Conservation (phyloP, 1,140 invertebrate genomes). For the Babylonia areolata region DNA sequence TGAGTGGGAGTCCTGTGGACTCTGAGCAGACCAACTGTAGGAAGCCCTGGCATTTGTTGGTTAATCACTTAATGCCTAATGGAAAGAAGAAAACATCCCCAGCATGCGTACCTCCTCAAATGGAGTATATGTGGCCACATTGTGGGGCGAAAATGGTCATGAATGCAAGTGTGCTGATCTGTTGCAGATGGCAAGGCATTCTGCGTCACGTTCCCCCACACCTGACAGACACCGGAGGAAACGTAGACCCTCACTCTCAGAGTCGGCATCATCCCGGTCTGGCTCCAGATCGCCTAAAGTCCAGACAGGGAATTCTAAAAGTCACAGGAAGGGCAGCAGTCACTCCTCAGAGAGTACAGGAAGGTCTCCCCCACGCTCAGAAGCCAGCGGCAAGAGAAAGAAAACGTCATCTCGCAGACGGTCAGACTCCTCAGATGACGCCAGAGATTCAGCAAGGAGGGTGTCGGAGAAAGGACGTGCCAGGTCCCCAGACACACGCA, state of each 20-base stretch:
- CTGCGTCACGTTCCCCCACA: conserved; percentile 1
- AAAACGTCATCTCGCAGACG: neutral
- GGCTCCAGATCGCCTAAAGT: neutral
- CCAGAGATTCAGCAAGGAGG: neutral
- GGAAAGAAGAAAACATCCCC: too few species aligned
- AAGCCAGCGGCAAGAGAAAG: neutral
- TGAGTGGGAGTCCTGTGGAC: too few species aligned
- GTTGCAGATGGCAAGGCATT: conserved; percentile 14
- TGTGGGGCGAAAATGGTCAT: too few species aligned
- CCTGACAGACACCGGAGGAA: conserved; percentile 4
- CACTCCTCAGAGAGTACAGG: neutral
- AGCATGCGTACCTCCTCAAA: too few species aligned
- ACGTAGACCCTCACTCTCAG: conserved; percentile 1
- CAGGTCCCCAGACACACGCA: neutral
- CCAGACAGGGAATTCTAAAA: neutral
- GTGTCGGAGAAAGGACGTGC: neutral
- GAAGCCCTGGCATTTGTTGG: too few species aligned
- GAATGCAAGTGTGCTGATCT: too few species aligned
- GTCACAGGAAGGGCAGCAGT: neutral
- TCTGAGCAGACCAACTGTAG: too few species aligned
- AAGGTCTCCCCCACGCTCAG: neutral
- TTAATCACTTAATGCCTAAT: too few species aligned
- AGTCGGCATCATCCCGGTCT: neutral
- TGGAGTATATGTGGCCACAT: too few species aligned
- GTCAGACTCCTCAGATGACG: neutral